A percentile compares a stretch with the other conserved stretches of the same genome.
Conservation (phyloP, 2,113 vertebrate genomes). For the Phrynocephalus versicolor region DNA sequence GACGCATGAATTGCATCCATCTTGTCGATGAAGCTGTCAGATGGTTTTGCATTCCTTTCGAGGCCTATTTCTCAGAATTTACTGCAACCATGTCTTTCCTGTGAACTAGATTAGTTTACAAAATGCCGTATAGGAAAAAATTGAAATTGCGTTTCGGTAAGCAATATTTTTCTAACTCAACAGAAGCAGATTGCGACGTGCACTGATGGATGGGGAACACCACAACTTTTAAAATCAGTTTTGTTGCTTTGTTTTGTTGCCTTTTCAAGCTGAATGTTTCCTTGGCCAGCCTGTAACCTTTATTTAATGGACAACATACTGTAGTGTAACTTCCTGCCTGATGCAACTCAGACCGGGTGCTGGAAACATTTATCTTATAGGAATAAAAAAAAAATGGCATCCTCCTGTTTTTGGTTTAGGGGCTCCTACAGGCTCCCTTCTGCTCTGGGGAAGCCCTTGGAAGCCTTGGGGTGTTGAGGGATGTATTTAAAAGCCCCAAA, state of each 20-base stretch:
- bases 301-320: neutral
- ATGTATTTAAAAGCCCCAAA: no score
- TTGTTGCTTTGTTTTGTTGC: neutral
- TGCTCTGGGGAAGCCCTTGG: no score
- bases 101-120: constrained; percentile 74
- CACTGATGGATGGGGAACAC: constrained; percentile 15
- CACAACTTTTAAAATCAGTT: neutral
- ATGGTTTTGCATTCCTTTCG: constrained; percentile 50
- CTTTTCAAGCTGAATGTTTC: neutral
- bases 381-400: no score
- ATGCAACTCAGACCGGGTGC: no score
- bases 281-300: neutral
- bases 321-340: no score
- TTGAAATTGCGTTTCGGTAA: constrained; percentile 74
- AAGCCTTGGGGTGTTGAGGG: no score
- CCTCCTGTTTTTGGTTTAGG: no score
- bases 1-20: constrained; percentile 1
- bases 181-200: constrained; percentile 70
- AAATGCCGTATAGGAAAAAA: constrained; percentile 70
- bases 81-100: constrained; percentile 67
- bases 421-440: no score
- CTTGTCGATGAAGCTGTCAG: neutral
- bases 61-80: constrained; percentile 64
- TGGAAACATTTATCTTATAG: no score
- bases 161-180: constrained; percentile 75